Base-by-base conservation (phyloP, 2,113 vertebrate genomes). In the Hymenochirus boettgeri region DNA sequence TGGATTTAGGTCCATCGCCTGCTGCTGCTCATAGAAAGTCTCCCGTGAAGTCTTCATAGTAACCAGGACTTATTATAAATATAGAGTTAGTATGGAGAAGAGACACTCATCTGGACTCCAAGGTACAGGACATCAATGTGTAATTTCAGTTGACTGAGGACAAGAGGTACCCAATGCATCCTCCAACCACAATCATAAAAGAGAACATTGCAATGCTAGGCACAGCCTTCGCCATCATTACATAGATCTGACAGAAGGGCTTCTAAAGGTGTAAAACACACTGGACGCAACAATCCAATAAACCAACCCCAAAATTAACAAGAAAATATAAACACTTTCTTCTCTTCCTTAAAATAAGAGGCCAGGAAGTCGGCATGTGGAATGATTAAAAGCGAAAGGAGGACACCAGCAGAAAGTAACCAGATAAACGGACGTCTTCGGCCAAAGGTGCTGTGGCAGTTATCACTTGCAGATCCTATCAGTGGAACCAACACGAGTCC, bases 241-340 rank as follows among this genome's bases (percentile, higher is more conserved):
- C 86, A 93, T 47, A 92, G 85, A 78, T 94, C 92, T 0, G 89
- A 92, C 39, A 93, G 83, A 70, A 94, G 81, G 0, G 92, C 92
- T 62, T 92, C 91, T 66, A 94, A 75, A 0, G 88, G 91, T 0
- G 92, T 94, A 73, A 93, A 93, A 78, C 92, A 94, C 33, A 91
- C 88, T 93, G 92, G 45, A 90, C 90, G 0, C 92, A 93, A 74
- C 92, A 93, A 72, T 93, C 89, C 78, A 93, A 70, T 24, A 93
- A 54, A 7, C 89, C 86, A 8, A 91, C 80, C 0, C 89, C 89
- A 42, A 80, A 59, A 92, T 90, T 21, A 92, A 83, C 72, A 93
- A 86, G 7, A 85, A 60, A 27, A 91, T 65, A 72, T 93, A 84
- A 75, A 90, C 72, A 0, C 83, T 76, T 54, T 80, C 79, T 7